phyloP scores from a whole-genome alignment of 2,797 vertebrate genomes.

The Periparus ater region DNA sequence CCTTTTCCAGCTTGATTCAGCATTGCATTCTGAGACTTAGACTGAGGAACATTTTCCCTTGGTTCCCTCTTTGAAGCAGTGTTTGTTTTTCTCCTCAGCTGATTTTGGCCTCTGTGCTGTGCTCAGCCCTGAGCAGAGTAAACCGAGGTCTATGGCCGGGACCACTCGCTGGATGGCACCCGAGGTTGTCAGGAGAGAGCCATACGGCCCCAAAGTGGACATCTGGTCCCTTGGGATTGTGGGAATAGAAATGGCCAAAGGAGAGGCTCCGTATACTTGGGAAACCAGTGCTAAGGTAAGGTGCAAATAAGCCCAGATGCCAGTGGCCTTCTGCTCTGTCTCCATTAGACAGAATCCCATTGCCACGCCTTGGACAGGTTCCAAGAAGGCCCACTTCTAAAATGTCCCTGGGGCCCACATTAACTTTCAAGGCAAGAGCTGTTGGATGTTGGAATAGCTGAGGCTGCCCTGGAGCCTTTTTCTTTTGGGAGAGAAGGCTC shows the following conservation, averaged over 20 bases:
- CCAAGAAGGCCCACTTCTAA: no score
- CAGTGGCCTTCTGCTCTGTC: no score
- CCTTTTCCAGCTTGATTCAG: neutral
- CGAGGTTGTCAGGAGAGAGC: constrained; percentile 84
- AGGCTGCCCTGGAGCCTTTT: no score
- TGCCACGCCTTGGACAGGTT: no score
- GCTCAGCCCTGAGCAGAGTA: constrained; percentile 86
- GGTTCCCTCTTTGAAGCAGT: neutral
- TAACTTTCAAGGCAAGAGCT: no score
- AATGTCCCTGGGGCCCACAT: no score
- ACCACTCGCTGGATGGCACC: constrained; percentile 89
- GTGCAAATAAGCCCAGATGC: no score
- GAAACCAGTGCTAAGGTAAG: no score
- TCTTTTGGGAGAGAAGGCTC: no score
- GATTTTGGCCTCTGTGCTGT: constrained; percentile 90
- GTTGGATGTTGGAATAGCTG: no score
- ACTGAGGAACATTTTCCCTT: neutral
- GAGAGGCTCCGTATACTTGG: constrained; percentile 72
- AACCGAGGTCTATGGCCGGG: constrained; percentile 84
- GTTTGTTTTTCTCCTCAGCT: constrained; percentile 70
- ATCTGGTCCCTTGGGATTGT: constrained; percentile 91
- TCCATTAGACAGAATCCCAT: no score
- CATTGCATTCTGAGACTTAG: fast-evolving
- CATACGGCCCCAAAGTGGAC: constrained; percentile 87
- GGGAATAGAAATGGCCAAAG: constrained; percentile 90